Evolutionary conservation across 2,888 invertebrate genomes (phyloP).

Genomic region (Gastracanthus pulcherrimus): DNA sequence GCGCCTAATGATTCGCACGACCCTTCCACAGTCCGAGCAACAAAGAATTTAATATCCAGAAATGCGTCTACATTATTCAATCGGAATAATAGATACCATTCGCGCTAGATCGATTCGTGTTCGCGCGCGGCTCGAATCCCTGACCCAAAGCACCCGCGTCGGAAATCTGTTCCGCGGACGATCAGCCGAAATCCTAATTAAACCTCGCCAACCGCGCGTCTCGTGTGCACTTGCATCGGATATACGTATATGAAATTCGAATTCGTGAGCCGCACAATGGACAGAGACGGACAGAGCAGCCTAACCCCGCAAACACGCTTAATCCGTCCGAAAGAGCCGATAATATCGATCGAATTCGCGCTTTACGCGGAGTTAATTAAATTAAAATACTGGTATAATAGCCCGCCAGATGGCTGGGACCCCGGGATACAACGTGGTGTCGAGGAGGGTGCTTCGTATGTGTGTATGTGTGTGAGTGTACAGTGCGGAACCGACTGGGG

Average conservation of each 20-base stretch:
- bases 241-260: neutral
- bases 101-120: conserved; percentile 24
- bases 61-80: conserved; percentile 1
- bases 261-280: neutral
- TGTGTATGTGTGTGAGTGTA: neutral
- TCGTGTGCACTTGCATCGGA: neutral
- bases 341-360: conserved; percentile 75
- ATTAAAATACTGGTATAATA: conserved; percentile 77
- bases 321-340: conserved; percentile 74
- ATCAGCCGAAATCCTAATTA: conserved; percentile 75
- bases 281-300: neutral
- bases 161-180: conserved; percentile 73
- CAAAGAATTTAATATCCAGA: conserved; percentile 41
- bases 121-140: neutral
- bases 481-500: conserved; percentile 47
- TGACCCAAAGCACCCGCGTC: neutral
- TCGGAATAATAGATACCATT: conserved; percentile 14
- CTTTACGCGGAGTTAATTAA: conserved; percentile 75
- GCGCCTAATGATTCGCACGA: neutral
- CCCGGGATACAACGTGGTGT: conserved; percentile 74
- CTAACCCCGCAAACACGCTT: conserved; percentile 69
- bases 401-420: conserved; percentile 74
- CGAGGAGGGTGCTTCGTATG: conserved; percentile 63
- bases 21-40: neutral
- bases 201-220: conserved; percentile 60